Evolutionary conservation across 2,113 vertebrate genomes (phyloP).

Genomic region (Pelvicachromis taeniatus): DNA sequence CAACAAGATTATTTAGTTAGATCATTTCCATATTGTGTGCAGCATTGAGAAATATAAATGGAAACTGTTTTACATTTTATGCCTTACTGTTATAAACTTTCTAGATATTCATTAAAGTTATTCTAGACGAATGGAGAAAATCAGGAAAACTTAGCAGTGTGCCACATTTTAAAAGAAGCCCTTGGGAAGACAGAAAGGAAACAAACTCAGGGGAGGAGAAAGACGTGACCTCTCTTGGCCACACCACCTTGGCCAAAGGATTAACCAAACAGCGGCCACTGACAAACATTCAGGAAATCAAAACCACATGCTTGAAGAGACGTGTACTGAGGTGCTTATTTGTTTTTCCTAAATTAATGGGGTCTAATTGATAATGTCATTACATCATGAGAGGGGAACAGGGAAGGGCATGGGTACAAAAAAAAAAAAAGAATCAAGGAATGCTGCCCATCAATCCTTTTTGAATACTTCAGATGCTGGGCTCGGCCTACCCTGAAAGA

Average conservation of each 20-base stretch:
- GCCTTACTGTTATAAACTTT: neutral
- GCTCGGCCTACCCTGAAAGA: slow-evolving; percentile 37
- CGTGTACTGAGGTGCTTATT: slow-evolving; percentile 70
- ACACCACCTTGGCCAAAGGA: slow-evolving; percentile 67
- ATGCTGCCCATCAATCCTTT: slow-evolving; percentile 73
- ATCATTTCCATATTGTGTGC: neutral
- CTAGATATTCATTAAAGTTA: neutral
- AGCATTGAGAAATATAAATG: neutral
- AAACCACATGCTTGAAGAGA: slow-evolving; percentile 74
- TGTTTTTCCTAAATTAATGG: slow-evolving; percentile 82
- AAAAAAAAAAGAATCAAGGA: slow-evolving; percentile 60
- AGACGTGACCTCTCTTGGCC: slow-evolving; percentile 63
- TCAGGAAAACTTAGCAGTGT: neutral
- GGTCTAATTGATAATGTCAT: slow-evolving; percentile 80
- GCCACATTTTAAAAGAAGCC: slow-evolving; percentile 6
- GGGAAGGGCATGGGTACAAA: slow-evolving; percentile 54
- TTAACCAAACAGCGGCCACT: slow-evolving; percentile 72
- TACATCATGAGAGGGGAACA: slow-evolving; percentile 68
- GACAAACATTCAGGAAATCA: slow-evolving; percentile 77
- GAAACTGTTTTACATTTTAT: neutral
- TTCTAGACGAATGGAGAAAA: neutral
- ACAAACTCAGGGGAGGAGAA: slow-evolving; percentile 50
- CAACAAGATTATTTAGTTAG: neutral
- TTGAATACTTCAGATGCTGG: slow-evolving; percentile 64
- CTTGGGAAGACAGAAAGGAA: slow-evolving; percentile 26